Evolutionary conservation across 2,888 invertebrate genomes (phyloP).

Genomic region (Rapana venosa): DNA sequence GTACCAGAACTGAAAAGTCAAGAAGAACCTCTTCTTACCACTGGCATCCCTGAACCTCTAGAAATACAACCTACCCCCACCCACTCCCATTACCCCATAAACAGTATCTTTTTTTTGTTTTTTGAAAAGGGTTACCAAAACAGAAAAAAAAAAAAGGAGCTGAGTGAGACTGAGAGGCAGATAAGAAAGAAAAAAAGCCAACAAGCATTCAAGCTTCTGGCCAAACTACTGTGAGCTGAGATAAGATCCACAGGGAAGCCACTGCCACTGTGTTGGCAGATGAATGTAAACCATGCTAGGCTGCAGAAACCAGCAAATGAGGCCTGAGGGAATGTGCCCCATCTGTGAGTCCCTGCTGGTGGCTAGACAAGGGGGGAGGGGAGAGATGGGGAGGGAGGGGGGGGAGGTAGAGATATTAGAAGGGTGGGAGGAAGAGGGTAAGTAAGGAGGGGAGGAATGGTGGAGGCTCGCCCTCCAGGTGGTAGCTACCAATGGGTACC

Average conservation of each 20-base stretch:
- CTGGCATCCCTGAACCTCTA: too few species aligned
- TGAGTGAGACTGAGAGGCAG: background rate
- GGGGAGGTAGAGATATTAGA: background rate
- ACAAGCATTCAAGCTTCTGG: background rate
- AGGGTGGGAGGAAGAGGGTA: background rate
- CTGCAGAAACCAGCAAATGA: background rate
- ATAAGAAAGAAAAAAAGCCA: background rate
- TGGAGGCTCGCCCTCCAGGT: background rate
- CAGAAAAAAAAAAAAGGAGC: background rate
- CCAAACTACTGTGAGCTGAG: background rate
- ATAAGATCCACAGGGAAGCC: background rate
- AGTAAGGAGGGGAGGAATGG: background rate
- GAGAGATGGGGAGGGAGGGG: background rate
- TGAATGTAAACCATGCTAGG: slow-evolving; percentile 16
- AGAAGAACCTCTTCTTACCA: too few species aligned
- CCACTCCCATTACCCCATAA: too few species aligned
- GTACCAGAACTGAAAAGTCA: too few species aligned
- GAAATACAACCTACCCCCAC: too few species aligned
- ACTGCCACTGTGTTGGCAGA: background rate
- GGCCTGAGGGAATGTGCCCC: background rate
- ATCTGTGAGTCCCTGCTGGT: background rate
- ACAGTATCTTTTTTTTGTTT: too few species aligned
- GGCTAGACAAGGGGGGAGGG: background rate
- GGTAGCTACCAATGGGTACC: background rate
- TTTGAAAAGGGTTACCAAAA: too few species aligned